Evolutionary conservation across 2,888 invertebrate genomes (phyloP).

Genomic region (Cephonodes hylas): DNA sequence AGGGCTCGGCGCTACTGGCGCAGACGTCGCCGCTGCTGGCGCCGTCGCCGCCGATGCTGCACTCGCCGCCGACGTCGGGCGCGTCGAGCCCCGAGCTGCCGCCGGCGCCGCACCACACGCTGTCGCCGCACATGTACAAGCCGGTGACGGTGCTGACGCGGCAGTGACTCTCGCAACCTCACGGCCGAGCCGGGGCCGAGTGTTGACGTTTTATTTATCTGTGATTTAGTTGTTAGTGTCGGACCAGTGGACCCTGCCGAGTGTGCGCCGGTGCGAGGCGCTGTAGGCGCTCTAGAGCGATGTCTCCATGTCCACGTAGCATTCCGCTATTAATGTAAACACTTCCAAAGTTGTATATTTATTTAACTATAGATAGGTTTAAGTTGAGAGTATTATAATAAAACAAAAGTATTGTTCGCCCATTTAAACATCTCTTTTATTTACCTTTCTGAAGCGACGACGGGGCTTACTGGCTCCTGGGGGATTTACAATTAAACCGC

Average conservation of each 20-base stretch:
- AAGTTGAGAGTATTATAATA: conserved; percentile 59
- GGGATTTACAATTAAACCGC: background rate
- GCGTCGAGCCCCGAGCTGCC: conserved; percentile 69
- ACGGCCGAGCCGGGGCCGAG: conserved; percentile 38
- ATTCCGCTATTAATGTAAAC: conserved; percentile 70
- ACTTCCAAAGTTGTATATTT: conserved; percentile 74
- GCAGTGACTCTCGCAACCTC: conserved; percentile 57
- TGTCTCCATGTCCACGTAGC: conserved; percentile 32
- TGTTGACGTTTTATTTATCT: conserved; percentile 51
- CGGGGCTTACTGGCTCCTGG: background rate
- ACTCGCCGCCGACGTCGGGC: conserved; percentile 63
- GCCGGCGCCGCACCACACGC: conserved; percentile 61
- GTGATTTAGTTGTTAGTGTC: conserved; percentile 71
- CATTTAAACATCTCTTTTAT: conserved; percentile 32
- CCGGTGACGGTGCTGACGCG: conserved; percentile 81
- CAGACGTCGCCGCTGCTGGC: conserved; percentile 58
- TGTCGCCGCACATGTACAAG: conserved; percentile 76
- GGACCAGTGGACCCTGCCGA: conserved; percentile 55
- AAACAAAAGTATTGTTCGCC: conserved; percentile 62
- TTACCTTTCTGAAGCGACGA: background rate
- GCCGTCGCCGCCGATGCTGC: conserved; percentile 65
- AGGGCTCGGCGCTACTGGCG: conserved; percentile 47
- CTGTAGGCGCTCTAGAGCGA: conserved; percentile 14
- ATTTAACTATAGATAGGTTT: conserved; percentile 62
- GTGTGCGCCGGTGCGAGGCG: conserved; percentile 13